Conservation (phyloP, 1,140 invertebrate genomes). For the Araneus ventricosus region DNA sequence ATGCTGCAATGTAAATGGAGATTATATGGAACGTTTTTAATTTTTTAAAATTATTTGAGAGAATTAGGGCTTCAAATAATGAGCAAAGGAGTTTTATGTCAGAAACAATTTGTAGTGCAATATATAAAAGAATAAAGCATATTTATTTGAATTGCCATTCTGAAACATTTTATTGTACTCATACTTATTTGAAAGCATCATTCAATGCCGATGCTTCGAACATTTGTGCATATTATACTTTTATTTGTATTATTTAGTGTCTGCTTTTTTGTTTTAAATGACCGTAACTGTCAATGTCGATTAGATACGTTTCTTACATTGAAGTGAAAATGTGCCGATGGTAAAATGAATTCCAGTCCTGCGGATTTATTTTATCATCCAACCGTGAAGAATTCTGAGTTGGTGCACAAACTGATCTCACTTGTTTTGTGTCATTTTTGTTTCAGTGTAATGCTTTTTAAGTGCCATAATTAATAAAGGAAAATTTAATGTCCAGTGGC, state of each 20-base stretch:
- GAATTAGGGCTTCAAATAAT: neutral
- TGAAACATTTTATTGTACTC: neutral
- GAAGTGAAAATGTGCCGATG: neutral
- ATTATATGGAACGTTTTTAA: neutral
- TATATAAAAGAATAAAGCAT: neutral
- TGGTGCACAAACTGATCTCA: neutral
- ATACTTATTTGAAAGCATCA: neutral
- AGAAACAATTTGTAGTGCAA: neutral
- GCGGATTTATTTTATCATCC: neutral
- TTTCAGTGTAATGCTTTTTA: neutral
- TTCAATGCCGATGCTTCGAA: neutral
- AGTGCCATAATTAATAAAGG: constrained; percentile 35
- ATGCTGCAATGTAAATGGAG: neutral
- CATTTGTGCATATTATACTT: neutral
- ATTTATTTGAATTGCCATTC: neutral
- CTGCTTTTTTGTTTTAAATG: neutral
- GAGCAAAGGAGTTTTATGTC: neutral
- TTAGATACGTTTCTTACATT: neutral
- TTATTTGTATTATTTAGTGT: neutral
- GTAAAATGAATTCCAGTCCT: neutral
- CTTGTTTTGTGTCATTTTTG: constrained; percentile 1
- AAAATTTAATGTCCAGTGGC: no score
- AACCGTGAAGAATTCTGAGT: neutral
- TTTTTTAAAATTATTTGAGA: neutral
- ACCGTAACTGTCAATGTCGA: neutral